phyloP scores from a whole-genome alignment of 1,140 invertebrate species.

The Babylonia areolata region DNA sequence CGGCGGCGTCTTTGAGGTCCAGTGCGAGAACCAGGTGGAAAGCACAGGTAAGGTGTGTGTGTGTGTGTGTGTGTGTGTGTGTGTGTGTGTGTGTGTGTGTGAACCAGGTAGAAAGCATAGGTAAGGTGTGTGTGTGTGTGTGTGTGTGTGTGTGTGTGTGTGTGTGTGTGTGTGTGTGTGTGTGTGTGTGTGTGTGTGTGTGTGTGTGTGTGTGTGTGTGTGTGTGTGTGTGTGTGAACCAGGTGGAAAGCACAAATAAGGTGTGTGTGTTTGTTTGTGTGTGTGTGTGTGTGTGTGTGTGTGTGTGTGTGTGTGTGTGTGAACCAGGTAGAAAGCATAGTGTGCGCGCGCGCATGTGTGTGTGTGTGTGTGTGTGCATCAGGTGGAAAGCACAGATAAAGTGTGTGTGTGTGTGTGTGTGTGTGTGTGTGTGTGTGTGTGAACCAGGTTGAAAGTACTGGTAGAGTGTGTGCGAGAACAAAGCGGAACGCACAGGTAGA shows the following conservation, averaged over 20 bases:
- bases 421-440: not conserved
- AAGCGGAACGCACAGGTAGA: no score
- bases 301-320: no score
- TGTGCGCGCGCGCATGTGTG: not conserved
- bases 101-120: not conserved
- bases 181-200: not conserved
- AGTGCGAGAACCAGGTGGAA: constrained; percentile 6
- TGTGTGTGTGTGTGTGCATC: not conserved
- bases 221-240: not conserved
- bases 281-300: not conserved
- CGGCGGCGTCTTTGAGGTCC: not conserved
- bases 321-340: not conserved
- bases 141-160: constrained; percentile 11
- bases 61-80: not conserved
- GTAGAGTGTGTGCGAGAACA: not conserved
- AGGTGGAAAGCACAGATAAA: no score
- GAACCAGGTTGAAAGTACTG: not conserved
- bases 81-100: not conserved
- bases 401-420: constrained; percentile 11
- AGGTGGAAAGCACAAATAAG: not conserved
- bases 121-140: not conserved
- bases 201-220: constrained; percentile 11
- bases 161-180: not conserved
- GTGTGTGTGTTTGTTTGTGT: not conserved
- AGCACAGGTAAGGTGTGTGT: not conserved